A percentile compares a stretch with the other conserved stretches of the same genome.
These are phyloP conservation scores for Ctenodactylus gundi DNA, from an alignment of 2,113 vertebrate species.

Conservation along the genomic window DNA sequence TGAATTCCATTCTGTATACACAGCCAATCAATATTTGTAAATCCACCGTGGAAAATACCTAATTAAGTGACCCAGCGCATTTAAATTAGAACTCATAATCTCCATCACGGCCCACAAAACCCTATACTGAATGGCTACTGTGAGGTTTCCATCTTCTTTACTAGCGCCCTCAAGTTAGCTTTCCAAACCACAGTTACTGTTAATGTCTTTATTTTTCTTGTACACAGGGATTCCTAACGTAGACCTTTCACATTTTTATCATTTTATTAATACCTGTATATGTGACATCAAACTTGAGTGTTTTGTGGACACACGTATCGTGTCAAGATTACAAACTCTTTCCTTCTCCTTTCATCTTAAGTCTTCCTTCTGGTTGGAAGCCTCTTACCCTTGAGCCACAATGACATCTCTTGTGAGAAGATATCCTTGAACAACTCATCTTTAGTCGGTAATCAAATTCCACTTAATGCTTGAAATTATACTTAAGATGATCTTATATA, in stretches of 20 bases:
- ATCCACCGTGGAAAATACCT: neutral
- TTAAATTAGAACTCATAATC: neutral
- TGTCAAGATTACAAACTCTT: too few species aligned
- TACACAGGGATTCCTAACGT: neutral
- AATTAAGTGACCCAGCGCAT: neutral
- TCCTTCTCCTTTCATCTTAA: neutral
- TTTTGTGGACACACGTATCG: too few species aligned
- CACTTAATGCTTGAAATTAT: neutral
- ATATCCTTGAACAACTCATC: too few species aligned
- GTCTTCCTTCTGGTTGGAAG: neutral
- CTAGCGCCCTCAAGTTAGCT: neutral
- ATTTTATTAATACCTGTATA: too few species aligned
- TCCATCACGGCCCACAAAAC: neutral
- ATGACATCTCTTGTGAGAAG: neutral
- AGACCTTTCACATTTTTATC: too few species aligned
- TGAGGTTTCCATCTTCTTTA: neutral
- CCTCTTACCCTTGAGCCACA: neutral
- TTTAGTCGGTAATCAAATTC: neutral
- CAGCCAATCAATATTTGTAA: neutral
- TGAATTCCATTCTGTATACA: neutral
- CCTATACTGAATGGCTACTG: neutral
- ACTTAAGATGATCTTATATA: neutral
- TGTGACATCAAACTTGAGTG: too few species aligned
- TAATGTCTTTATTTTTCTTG: neutral
- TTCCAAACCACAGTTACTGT: neutral